phyloP scores from a whole-genome alignment of 2,888 invertebrate genomes.

The Leucoma salicis region DNA sequence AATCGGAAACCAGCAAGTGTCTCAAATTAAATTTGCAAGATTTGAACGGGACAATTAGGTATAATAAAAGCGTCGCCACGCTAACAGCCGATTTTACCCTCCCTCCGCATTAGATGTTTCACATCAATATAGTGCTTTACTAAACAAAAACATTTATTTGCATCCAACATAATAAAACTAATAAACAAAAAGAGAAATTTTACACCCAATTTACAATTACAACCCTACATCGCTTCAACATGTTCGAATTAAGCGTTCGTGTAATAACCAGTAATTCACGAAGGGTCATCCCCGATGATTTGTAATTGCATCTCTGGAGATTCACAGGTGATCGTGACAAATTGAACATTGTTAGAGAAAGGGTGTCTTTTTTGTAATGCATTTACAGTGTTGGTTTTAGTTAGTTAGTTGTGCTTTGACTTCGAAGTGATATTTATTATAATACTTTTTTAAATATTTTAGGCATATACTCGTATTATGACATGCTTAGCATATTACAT shows the following conservation, averaged over 20 bases:
- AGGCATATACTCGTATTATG: too few species aligned
- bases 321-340: constrained; percentile 24
- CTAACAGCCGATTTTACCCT: too few species aligned
- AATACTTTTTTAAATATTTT: too few species aligned
- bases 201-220: constrained; percentile 32
- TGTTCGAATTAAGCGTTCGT: constrained; percentile 23
- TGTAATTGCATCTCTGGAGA: constrained; percentile 21
- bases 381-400: neutral
- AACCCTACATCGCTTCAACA: constrained; percentile 23
- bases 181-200: constrained; percentile 23
- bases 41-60: too few species aligned
- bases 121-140: neutral
- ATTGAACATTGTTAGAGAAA: constrained; percentile 14
- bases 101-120: too few species aligned
- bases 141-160: too few species aligned
- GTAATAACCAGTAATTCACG: constrained; percentile 24
- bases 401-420: too few species aligned
- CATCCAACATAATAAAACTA: constrained; percentile 7
- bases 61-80: too few species aligned
- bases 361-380: neutral
- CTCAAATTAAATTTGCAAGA: too few species aligned
- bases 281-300: constrained; percentile 27
- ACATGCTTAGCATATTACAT: too few species aligned
- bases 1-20: too few species aligned
- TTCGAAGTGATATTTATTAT: too few species aligned